Evolutionary conservation across 2,113 vertebrate species (phyloP).

Genomic region (Phylloscopus trochilus): DNA sequence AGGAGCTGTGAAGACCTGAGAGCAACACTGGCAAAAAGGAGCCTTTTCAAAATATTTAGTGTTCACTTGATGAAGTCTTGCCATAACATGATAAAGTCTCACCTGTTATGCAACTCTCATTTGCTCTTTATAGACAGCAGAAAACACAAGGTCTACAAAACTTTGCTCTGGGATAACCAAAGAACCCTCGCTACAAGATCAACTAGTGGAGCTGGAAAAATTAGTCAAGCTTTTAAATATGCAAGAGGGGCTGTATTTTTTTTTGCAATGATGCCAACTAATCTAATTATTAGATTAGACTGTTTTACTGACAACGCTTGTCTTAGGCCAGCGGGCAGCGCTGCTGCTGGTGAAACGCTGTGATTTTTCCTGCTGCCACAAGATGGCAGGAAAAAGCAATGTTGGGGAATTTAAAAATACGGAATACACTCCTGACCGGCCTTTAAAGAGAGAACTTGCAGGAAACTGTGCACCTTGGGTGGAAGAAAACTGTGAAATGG

Average conservation of each 20-base stretch:
- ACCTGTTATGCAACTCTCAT: not conserved
- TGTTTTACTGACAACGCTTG: not conserved
- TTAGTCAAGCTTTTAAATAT: not conserved
- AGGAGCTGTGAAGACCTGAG: not conserved
- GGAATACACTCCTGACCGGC: not conserved
- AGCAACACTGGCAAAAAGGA: not conserved
- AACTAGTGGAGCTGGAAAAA: not conserved
- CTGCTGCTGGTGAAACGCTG: not conserved
- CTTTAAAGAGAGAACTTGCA: not conserved
- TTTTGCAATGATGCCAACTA: not conserved
- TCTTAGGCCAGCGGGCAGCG: not conserved
- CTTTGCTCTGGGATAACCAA: not conserved
- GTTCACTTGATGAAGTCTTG: not conserved
- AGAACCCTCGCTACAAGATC: not conserved
- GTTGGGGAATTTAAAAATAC: not conserved
- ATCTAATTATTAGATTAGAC: not conserved
- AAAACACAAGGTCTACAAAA: not conserved
- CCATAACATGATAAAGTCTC: not conserved
- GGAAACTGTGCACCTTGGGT: not conserved
- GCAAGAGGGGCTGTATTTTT: not conserved
- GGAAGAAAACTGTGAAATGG: not conserved
- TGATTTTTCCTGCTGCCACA: constrained; percentile 22
- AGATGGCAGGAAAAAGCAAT: constrained; percentile 60
- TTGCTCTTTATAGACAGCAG: not conserved
- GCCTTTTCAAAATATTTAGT: not conserved